Evolutionary conservation across 2,888 invertebrate species (phyloP).

Genomic region (Trachelus tabidus): DNA sequence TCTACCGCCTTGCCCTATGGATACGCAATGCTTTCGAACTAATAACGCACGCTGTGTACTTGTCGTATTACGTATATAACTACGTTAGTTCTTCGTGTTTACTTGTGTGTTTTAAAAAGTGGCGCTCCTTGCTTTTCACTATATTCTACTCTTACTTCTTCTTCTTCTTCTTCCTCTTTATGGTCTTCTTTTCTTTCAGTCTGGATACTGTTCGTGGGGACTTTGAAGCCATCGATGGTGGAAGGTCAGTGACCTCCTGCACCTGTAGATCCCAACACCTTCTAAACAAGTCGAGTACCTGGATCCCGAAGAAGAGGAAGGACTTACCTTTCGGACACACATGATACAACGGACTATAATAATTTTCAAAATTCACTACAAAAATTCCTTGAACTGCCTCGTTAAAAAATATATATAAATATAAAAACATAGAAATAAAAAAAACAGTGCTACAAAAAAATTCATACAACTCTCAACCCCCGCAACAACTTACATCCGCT

Average conservation of each 20-base stretch:
- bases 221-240: conserved; percentile 19
- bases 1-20: neutral
- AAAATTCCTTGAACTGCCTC: neutral
- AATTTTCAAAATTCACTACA: neutral
- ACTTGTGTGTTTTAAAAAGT: neutral
- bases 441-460: neutral
- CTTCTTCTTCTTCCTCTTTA: neutral
- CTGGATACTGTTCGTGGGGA: neutral
- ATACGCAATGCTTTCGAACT: neutral
- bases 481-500: neutral
- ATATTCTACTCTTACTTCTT: neutral
- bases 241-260: conserved; percentile 24
- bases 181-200: neutral
- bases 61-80: neutral
- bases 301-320: neutral
- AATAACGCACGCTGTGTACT: neutral
- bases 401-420: neutral
- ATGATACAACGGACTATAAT: neutral
- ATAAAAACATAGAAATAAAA: neutral
- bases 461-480: neutral
- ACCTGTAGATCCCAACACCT: conserved; percentile 18
- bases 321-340: neutral
- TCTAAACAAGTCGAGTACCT: conserved; percentile 3
- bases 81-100: neutral
- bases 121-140: neutral